These are phyloP conservation scores for Arctia plantaginis DNA, from an alignment of 2,888 invertebrate genomes.

Conservation along the genomic window DNA sequence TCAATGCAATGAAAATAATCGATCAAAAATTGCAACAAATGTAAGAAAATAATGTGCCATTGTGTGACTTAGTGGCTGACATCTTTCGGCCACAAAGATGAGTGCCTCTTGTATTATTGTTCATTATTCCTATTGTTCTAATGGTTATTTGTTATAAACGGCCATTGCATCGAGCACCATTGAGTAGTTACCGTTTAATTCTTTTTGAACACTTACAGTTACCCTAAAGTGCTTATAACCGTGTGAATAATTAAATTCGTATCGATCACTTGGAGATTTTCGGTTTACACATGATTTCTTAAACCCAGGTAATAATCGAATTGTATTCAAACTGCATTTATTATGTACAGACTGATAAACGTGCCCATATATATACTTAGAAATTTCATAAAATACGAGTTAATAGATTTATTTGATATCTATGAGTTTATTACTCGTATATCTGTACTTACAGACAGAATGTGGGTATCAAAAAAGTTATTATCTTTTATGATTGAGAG, in stretches of 20 bases:
- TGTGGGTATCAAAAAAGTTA: no score
- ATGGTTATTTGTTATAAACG: constrained; percentile 64
- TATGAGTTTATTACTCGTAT: no score
- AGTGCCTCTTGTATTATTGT: constrained; percentile 71
- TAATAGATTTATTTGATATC: no score
- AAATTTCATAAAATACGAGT: neutral
- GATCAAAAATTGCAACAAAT: constrained; percentile 78
- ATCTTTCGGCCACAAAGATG: constrained; percentile 78
- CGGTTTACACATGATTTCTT: neutral
- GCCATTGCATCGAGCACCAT: constrained; percentile 63
- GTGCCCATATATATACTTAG: no score
- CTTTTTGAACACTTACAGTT: constrained; percentile 53
- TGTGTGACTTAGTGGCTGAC: constrained; percentile 70
- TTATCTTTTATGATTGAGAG: no score
- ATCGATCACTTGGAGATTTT: neutral
- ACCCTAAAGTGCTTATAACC: constrained; percentile 30
- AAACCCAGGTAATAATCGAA: neutral
- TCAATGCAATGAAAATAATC: constrained; percentile 67
- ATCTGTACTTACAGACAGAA: no score
- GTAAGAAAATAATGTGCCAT: constrained; percentile 78
- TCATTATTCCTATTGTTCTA: constrained; percentile 80
- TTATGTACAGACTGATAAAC: no score
- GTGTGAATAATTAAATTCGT: constrained; percentile 48
- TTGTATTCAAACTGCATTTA: neutral
- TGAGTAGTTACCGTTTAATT: constrained; percentile 66